These are phyloP conservation scores for Varanus komodoensis DNA, from an alignment of 2,113 vertebrate genomes.

Conservation along the genomic window DNA sequence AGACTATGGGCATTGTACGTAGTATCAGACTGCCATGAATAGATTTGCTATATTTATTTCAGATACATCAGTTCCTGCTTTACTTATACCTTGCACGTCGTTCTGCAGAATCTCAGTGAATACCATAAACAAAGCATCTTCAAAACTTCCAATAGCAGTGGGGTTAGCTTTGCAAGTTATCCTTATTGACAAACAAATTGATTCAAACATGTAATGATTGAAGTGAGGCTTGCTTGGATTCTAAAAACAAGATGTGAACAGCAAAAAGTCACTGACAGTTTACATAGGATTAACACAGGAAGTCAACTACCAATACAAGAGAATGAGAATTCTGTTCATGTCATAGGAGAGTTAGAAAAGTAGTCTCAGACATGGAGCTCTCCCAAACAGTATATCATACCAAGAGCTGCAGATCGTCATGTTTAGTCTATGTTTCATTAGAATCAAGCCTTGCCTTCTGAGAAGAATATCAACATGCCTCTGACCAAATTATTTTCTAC, in stretches of 20 bases:
- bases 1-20: not conserved
- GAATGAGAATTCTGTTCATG: not conserved
- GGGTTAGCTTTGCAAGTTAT: constrained; percentile 97
- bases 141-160: constrained; percentile 90
- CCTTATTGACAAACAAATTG: constrained; percentile 93
- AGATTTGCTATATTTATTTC: not conserved
- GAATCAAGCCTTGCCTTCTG: not conserved
- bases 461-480: not conserved
- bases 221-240: constrained; percentile 99
- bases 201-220: constrained; percentile 99
- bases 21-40: not conserved
- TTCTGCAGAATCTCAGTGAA: constrained; percentile 98
- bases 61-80: not conserved
- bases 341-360: not conserved
- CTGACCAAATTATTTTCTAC: not conserved
- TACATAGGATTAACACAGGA: not conserved
- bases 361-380: not conserved
- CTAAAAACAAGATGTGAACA: constrained; percentile 74
- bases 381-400: not conserved
- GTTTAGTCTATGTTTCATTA: not conserved
- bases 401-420: not conserved
- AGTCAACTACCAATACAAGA: not conserved
- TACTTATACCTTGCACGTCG: constrained; percentile 91
- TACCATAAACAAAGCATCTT: constrained; percentile 96
- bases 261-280: not conserved